Evolutionary conservation across 2,888 invertebrate species (phyloP), one percentile per base, ranked within the genome.

Genomic region (Sussaba pulchella): DNA sequence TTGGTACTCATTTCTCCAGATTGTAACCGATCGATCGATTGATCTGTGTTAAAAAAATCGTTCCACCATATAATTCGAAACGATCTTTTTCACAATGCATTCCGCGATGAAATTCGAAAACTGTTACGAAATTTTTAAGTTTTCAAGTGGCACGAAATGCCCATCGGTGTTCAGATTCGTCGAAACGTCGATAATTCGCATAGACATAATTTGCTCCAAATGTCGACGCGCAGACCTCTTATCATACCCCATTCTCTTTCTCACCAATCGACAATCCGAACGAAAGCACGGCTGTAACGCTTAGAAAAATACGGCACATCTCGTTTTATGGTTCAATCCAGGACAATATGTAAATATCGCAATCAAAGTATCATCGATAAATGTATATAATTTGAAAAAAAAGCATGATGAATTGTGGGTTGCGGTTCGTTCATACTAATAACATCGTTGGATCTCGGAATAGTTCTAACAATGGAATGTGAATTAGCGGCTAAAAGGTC

Each of bases 401-500:
- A 66, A 41, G 66, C 70, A 67, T 43, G 66, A 75, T 75, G 54
- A 71, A 67, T 19, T 66, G 45, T 71, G 14, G 36, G 61, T 41
- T 70, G 36, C 12, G 19, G 64, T 41, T 67, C 14, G 31, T 57
- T 66, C 26, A 47, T 21, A 54, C 14, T 61, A 43, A 45, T 45
- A 36, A 31, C 26, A 17, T 10, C 14, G 36, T 52, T 75, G 24
- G 19, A 43, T 59, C 26, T 6, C 21, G n/a, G 52, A 67, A 71
- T 72, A 57, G 17, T 71, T 76, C 19, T 69, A 77, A 81, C 81
- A 81, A 77, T 77, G 77, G 72, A 81, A 81, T 64, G 81, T 81
- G 70, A 77, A 81, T 81, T 5, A 61, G 77, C 43, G 24, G 17
- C 63, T 72, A 69, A 75, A 71, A 2, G 66, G 61, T 50, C 21